Conservation (phyloP, 2,113 vertebrate genomes). For the Mellivora capensis region DNA sequence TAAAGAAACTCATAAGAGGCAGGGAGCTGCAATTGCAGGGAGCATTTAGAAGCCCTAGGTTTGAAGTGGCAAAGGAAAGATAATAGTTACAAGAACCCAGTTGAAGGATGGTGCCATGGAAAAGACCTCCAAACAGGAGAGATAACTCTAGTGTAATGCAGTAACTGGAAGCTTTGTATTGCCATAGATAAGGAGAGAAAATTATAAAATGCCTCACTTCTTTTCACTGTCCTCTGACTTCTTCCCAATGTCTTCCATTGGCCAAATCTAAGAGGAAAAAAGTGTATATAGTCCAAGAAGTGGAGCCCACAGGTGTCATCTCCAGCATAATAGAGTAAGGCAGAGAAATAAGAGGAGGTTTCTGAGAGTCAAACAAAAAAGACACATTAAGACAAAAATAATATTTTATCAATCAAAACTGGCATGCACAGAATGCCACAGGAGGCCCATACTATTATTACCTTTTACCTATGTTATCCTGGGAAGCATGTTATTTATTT, state of each 20-base stretch:
- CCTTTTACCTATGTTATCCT: not conserved
- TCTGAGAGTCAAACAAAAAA: not conserved
- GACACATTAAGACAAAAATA: not conserved
- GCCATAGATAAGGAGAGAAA: not conserved
- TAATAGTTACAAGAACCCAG: no score
- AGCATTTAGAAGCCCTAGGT: not conserved
- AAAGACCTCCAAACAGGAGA: not conserved
- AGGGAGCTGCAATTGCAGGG: not conserved
- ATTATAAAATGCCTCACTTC: not conserved
- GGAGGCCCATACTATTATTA: not conserved
- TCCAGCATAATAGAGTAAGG: not conserved
- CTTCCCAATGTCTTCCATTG: not conserved
- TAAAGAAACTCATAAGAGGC: not conserved
- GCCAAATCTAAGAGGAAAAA: not conserved
- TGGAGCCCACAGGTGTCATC: not conserved
- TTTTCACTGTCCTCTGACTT: not conserved
- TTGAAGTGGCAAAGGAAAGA: not conserved
- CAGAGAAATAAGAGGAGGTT: not conserved
- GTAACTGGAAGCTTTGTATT: not conserved
- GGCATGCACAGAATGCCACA: not conserved
- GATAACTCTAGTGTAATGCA: not conserved
- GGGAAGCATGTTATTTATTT: no score
- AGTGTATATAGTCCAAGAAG: not conserved
- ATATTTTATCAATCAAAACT: not conserved
- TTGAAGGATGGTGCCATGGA: not conserved